Evolutionary conservation across 2,113 vertebrate genomes (phyloP).

Genomic region (Dicerorhinus sumatrensis): DNA sequence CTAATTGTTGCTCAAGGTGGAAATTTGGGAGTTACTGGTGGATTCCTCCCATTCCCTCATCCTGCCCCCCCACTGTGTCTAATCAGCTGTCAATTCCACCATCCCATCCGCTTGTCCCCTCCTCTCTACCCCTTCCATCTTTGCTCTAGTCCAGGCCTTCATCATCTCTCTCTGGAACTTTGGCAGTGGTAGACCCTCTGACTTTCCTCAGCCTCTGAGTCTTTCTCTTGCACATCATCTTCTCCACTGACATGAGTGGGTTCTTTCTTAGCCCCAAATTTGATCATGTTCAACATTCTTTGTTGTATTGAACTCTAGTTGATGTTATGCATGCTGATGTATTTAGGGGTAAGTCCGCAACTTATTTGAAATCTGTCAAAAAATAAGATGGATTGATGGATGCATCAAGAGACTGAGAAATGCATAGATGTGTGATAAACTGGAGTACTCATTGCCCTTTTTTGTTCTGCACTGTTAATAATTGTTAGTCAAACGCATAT

Average conservation of each 20-base stretch:
- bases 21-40: neutral
- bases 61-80: neutral
- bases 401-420: neutral
- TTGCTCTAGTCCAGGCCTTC: neutral
- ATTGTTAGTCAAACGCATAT: neutral
- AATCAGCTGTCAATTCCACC: neutral
- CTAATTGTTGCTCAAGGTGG: neutral
- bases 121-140: rapidly evolving
- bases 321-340: neutral
- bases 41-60: neutral
- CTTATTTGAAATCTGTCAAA: slow-evolving; percentile 20
- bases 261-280: neutral
- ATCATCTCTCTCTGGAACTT: neutral
- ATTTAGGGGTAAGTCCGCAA: neutral
- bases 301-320: neutral
- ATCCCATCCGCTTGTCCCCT: neutral
- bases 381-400: neutral
- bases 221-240: neutral
- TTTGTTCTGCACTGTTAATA: neutral
- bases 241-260: neutral
- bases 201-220: neutral
- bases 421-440: neutral
- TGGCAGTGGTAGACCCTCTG: neutral
- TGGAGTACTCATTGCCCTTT: neutral
- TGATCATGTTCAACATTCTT: neutral